These are phyloP conservation scores for Anguilla marmorata DNA, from an alignment of 2,797 vertebrate genomes.

Conservation along the genomic window DNA sequence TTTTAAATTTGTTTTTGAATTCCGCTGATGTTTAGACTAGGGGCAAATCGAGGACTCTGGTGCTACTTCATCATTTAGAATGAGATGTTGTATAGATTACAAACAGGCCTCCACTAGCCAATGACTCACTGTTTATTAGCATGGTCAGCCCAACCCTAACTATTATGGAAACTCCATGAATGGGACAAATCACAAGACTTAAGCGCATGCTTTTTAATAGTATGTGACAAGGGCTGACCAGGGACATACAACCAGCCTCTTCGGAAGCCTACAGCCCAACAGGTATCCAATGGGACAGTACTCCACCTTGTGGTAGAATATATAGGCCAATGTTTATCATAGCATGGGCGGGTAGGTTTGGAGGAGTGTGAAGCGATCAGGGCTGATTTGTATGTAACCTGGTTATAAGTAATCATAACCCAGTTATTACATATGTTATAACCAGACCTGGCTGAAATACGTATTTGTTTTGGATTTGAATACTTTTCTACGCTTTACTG, in stretches of 20 bases:
- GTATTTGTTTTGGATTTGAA: too few relatives aligned
- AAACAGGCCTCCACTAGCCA: too few relatives aligned
- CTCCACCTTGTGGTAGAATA: neutral
- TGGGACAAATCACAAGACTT: neutral
- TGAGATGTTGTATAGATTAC: too few relatives aligned
- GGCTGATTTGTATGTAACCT: too few relatives aligned
- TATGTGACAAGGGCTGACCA: neutral
- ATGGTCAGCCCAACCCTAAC: neutral
- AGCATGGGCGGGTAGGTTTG: neutral
- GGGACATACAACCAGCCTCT: neutral
- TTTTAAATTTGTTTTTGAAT: too few relatives aligned
- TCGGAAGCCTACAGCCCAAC: neutral
- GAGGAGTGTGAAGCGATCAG: neutral
- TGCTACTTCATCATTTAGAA: too few relatives aligned
- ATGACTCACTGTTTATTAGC: neutral
- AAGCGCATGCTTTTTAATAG: neutral
- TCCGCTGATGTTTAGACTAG: too few relatives aligned
- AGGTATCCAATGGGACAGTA: neutral
- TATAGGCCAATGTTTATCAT: neutral
- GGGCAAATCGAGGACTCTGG: too few relatives aligned
- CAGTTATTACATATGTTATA: too few relatives aligned
- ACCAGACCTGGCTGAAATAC: too few relatives aligned
- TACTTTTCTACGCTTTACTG: too few relatives aligned
- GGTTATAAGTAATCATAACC: too few relatives aligned
- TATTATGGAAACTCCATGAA: neutral